Percentiles rank a stretch among this genome's conserved stretches.
Conservation (phyloP, 2,113 vertebrate species). For the Proteles cristata region DNA sequence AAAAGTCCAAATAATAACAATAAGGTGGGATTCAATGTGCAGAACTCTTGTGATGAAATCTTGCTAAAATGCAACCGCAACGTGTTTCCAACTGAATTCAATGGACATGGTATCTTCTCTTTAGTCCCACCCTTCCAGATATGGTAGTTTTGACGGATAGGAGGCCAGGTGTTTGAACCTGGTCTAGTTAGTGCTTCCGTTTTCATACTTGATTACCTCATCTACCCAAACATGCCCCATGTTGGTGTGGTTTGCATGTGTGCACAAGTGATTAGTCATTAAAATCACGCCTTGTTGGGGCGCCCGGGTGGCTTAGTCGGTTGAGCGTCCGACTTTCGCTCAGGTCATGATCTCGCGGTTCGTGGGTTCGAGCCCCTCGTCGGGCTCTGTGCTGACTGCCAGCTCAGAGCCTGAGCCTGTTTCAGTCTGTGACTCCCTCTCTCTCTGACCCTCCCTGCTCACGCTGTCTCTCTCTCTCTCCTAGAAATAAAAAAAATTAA, state of each 20-base stretch:
- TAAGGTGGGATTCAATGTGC: background rate
- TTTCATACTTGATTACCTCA: background rate
- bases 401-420: too few relatives aligned
- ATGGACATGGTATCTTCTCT: background rate
- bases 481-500: too few relatives aligned
- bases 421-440: too few relatives aligned
- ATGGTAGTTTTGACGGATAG: background rate
- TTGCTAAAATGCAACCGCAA: constrained; percentile 2
- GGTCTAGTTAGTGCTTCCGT: background rate
- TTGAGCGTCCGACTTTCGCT: too few relatives aligned
- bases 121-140: background rate
- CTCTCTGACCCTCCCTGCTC: too few relatives aligned
- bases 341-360: too few relatives aligned
- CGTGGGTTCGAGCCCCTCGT: too few relatives aligned
- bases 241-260: background rate
- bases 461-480: too few relatives aligned
- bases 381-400: too few relatives aligned
- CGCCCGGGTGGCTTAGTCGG: too few relatives aligned
- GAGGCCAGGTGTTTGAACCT: background rate
- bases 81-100: background rate
- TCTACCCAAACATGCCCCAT: background rate
- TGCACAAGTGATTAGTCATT: background rate
- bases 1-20: background rate
- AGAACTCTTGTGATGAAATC: background rate
- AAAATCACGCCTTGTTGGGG: background rate